A percentile compares a stretch with the other conserved stretches of the same genome.
These are phyloP conservation scores for Sebastes elongatus DNA, from an alignment of 2,797 vertebrate species.

Conservation along the genomic window DNA sequence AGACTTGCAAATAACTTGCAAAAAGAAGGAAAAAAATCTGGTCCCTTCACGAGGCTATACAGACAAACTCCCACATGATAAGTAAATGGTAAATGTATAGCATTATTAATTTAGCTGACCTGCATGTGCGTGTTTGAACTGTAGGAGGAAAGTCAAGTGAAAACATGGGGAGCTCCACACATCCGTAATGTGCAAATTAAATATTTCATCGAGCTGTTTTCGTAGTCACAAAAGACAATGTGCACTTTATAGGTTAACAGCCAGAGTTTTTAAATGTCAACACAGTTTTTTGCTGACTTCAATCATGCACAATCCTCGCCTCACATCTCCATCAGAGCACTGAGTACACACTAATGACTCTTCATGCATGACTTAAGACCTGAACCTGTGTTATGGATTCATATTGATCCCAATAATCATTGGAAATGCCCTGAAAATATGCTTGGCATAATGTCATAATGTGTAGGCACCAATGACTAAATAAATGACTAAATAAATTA, in stretches of 20 bases:
- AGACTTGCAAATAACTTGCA: background rate
- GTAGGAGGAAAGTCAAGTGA: background rate
- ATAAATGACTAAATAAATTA: background rate
- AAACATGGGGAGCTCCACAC: background rate
- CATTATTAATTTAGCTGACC: background rate
- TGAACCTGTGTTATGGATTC: background rate
- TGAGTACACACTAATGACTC: background rate
- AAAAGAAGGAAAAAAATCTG: background rate
- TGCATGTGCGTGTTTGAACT: background rate
- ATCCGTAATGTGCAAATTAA: background rate
- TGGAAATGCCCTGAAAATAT: background rate
- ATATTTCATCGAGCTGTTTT: background rate
- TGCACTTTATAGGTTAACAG: background rate
- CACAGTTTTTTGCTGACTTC: conserved; percentile 3
- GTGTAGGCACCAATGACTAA: background rate
- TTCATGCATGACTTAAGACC: background rate
- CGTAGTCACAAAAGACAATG: background rate
- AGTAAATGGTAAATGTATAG: background rate
- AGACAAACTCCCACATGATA: background rate
- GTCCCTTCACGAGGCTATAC: background rate
- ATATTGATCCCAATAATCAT: background rate
- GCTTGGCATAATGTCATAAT: no score
- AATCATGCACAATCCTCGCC: background rate
- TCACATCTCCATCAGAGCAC: background rate
- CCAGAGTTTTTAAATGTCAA: conserved; percentile 1